Evolutionary conservation across 2,113 vertebrate genomes (phyloP), one percentile per base, ranked within the genome.

Genomic region (Lutjanus erythropterus): DNA sequence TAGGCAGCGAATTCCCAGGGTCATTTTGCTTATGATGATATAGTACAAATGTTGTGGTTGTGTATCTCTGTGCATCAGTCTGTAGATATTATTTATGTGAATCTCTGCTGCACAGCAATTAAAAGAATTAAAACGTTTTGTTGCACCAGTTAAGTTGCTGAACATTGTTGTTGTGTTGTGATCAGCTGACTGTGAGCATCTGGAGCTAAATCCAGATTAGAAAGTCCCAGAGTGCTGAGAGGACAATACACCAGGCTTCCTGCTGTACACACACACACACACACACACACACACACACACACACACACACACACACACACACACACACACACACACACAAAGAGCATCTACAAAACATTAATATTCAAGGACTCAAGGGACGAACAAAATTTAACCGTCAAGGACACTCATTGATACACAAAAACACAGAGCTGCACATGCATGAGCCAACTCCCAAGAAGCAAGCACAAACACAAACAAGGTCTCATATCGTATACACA

Each of bases 261-360:
- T 49, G 9, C n/a, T 16, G 29, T 0, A n/a, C 31, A 53, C 71
- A 66, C 44, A 70, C 47, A 75, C 47, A 21, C 56, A 49, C 41
- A 64, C 55, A 69, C 61, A 71, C 66, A 66, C 52, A 64, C 55
- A 68, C 64, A 81, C 61, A 41, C 70, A 74, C 53, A 75, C 65
- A 42, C 0, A n/a, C 31, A 53, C 71, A 66, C 44, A 70, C 47
- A 75, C 47, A 21, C 62, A 42, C 33, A 64, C 39, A 74, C 55
- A 71, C 59, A 66, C 29, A 55, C 53, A 68, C n/a, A 15, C 55
- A 81, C 49, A 23, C 70, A 74, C 53, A 70, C 64, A 33, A 3
- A 59, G 2, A n/a, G 4, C 2, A 31, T 33, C 21, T 6, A 35
- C 9, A 65, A 50, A 49, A 52, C 31, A 37, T 37, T 1, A 6